phyloP scores from a whole-genome alignment of 2,797 vertebrate genomes.

The Squalus acanthias region DNA sequence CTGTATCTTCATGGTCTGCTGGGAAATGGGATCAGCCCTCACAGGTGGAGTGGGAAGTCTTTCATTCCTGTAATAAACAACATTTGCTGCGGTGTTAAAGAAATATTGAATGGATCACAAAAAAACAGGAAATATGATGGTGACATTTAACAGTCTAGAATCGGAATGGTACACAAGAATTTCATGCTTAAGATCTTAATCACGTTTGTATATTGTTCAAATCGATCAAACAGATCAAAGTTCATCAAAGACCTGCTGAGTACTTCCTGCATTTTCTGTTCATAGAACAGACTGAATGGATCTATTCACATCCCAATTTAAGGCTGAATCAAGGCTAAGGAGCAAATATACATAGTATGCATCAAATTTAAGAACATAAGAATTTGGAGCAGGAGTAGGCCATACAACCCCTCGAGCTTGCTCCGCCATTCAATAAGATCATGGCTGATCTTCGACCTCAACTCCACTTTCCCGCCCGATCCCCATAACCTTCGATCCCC shows the following conservation, averaged over 20 bases:
- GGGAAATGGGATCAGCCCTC: slow-evolving; percentile 48
- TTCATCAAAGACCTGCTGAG: background rate
- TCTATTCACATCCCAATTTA: background rate
- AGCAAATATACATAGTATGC: background rate
- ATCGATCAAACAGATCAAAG: background rate
- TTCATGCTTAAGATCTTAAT: background rate
- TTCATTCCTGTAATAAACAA: slow-evolving; percentile 67
- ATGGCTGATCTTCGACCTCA: too few relatives aligned
- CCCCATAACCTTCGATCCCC: too few relatives aligned
- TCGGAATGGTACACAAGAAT: background rate
- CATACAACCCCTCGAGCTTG: too few relatives aligned
- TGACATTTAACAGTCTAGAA: background rate
- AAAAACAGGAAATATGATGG: background rate
- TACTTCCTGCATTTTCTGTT: background rate
- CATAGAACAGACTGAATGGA: background rate
- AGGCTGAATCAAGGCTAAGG: background rate
- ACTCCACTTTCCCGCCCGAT: too few relatives aligned
- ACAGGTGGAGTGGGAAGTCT: slow-evolving; percentile 55
- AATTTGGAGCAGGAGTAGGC: too few relatives aligned
- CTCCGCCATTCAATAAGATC: too few relatives aligned
- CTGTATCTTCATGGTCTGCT: slow-evolving; percentile 52
- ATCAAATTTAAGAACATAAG: background rate
- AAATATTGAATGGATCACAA: background rate
- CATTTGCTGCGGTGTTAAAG: background rate
- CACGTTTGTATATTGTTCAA: background rate